Evolutionary conservation across 1,140 invertebrate species (phyloP).

Genomic region (Lepeophtheirus salmonis): DNA sequence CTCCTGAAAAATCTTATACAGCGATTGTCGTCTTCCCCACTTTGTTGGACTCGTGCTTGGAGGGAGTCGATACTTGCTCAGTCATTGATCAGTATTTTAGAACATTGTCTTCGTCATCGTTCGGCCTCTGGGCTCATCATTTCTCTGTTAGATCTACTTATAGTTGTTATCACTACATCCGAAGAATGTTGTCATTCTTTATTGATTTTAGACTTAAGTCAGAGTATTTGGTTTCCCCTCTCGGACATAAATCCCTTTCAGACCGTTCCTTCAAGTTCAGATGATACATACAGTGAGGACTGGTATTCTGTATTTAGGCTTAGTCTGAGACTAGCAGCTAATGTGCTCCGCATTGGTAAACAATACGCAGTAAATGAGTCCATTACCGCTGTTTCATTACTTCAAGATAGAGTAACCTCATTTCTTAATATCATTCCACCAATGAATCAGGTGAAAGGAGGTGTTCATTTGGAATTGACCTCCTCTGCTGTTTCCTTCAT

Average conservation of each 20-base stretch:
- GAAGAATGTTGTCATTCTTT: constrained; percentile 4
- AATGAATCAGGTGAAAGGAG: neutral
- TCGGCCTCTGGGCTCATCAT: neutral
- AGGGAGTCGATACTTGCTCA: neutral
- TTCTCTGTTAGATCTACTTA: neutral
- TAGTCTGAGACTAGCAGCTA: neutral
- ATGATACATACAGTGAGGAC: neutral
- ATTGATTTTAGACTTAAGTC: neutral
- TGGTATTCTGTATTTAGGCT: neutral
- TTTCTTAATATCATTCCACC: constrained; percentile 3
- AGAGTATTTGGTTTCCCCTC: constrained; percentile 7
- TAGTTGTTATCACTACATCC: neutral
- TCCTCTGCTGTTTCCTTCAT: neutral
- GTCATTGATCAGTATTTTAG: neutral
- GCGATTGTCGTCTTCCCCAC: neutral
- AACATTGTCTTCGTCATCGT: neutral
- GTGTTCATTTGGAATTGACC: constrained; percentile 3
- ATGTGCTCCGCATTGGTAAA: neutral
- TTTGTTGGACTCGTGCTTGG: neutral
- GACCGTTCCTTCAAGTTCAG: neutral
- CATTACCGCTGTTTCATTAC: neutral
- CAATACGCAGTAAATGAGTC: neutral
- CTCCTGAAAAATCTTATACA: constrained; percentile 10
- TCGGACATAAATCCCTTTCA: neutral
- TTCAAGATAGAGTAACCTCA: constrained; percentile 6